phyloP scores from a whole-genome alignment of 2,797 vertebrate species.

The Sebastes dallii region DNA sequence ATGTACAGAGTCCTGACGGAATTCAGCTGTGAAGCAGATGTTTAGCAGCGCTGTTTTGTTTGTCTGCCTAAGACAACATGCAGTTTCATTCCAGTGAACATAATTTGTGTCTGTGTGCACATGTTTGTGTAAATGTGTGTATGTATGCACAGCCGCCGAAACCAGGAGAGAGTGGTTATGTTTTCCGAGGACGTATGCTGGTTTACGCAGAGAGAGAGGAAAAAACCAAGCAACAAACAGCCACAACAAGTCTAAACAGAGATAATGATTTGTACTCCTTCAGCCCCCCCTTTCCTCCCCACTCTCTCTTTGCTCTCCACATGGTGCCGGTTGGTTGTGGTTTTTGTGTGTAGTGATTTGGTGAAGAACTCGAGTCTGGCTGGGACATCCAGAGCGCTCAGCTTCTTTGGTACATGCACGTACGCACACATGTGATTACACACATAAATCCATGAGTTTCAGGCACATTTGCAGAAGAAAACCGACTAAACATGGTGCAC shows the following conservation, averaged over 20 bases:
- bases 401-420: background rate
- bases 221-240: constrained; percentile 63
- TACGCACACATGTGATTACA: background rate
- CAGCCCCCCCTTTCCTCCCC: background rate
- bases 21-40: background rate
- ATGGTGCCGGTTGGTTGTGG: constrained; percentile 37
- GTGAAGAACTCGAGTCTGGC: constrained; percentile 17
- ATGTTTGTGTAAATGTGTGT: constrained; percentile 12
- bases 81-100: constrained; percentile 6
- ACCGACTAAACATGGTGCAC: constrained; percentile 13
- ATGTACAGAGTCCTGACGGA: background rate
- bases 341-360: constrained; percentile 5
- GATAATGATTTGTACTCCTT: constrained; percentile 37
- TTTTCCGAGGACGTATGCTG: constrained; percentile 54
- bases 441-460: constrained; percentile 20
- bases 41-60: background rate
- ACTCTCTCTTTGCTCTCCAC: constrained; percentile 10
- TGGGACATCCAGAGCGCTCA: background rate
- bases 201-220: constrained; percentile 46
- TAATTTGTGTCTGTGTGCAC: background rate
- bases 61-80: background rate
- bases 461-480: constrained; percentile 3
- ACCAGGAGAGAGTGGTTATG: constrained; percentile 35
- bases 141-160: constrained; percentile 19
- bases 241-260: constrained; percentile 54